Conservation (phyloP, 2,888 invertebrate genomes). For the Sceliomorpha sp. region DNA sequence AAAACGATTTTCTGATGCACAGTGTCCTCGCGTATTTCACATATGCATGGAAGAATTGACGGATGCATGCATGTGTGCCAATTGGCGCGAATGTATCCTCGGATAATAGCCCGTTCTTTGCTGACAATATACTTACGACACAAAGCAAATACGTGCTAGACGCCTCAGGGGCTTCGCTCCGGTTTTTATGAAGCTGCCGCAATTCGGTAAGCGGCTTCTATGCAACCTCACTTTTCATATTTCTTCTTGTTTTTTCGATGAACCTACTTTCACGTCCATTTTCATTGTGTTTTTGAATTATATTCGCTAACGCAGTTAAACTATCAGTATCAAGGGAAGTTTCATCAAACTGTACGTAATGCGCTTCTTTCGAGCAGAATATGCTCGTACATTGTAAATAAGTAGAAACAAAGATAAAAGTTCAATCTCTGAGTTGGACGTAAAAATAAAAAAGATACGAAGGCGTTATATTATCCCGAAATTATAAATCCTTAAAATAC, state of each 20-base stretch:
- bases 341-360: neutral
- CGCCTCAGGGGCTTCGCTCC: constrained; percentile 44
- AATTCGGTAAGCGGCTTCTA: constrained; percentile 48
- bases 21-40: neutral
- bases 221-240: constrained; percentile 32
- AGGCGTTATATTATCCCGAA: no score
- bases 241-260: constrained; percentile 25
- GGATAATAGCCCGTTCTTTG: constrained; percentile 56
- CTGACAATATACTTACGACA: constrained; percentile 31
- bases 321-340: neutral
- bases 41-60: constrained; percentile 21
- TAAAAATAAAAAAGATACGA: no score
- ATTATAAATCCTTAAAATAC: no score
- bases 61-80: constrained; percentile 41
- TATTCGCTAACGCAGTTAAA: no score
- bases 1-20: constrained; percentile 46
- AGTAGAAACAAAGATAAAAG: no score
- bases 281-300: constrained; percentile 2
- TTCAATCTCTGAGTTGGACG: no score
- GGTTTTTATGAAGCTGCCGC: constrained; percentile 38
- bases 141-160: constrained; percentile 44
- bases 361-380: no score
- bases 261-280: constrained; percentile 23
- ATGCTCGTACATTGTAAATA: no score
- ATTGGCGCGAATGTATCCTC: constrained; percentile 48